Conservation (phyloP, 2,888 invertebrate genomes). For the Microctonus aethiopoides region DNA sequence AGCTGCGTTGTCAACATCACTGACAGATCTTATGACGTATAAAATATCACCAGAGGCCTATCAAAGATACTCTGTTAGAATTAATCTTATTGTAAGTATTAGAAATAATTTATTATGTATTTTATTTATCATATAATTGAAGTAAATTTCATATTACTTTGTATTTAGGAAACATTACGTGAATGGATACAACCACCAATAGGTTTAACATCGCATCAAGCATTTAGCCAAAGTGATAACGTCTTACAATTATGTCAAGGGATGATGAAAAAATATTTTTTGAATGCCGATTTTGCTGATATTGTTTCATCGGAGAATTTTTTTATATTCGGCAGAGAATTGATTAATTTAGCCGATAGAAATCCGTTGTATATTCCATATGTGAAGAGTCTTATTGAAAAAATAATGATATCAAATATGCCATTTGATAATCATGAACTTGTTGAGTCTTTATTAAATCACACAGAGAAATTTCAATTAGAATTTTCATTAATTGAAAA, state of each 20-base stretch:
- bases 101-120: not conserved
- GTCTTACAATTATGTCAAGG: conserved; percentile 40
- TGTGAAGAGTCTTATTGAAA: conserved; percentile 46
- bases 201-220: conserved; percentile 37
- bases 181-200: conserved; percentile 50
- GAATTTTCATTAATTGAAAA: conserved; percentile 44
- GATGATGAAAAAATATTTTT: conserved; percentile 51
- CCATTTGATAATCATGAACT: conserved; percentile 46
- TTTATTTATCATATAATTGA: not conserved
- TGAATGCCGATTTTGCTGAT: conserved; percentile 38
- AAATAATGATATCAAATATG: conserved; percentile 44
- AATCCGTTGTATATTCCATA: conserved; percentile 40
- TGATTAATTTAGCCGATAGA: conserved; percentile 41
- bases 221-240: conserved; percentile 46
- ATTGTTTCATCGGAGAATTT: conserved; percentile 44
- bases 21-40: conserved; percentile 51
- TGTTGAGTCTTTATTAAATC: conserved; percentile 39
- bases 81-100: conserved; percentile 55
- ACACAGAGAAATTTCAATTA: conserved; percentile 43
- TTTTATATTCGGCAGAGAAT: conserved; percentile 44
- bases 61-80: conserved; percentile 57
- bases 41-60: conserved; percentile 56
- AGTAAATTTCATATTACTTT: conserved; percentile 8
- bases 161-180: conserved; percentile 52
- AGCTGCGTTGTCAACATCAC: conserved; percentile 46